Percentiles rank a stretch among this genome's conserved stretches.
These are phyloP conservation scores for Anolis carolinensis DNA, from an alignment of 2,113 vertebrate species.

Conservation along the genomic window DNA sequence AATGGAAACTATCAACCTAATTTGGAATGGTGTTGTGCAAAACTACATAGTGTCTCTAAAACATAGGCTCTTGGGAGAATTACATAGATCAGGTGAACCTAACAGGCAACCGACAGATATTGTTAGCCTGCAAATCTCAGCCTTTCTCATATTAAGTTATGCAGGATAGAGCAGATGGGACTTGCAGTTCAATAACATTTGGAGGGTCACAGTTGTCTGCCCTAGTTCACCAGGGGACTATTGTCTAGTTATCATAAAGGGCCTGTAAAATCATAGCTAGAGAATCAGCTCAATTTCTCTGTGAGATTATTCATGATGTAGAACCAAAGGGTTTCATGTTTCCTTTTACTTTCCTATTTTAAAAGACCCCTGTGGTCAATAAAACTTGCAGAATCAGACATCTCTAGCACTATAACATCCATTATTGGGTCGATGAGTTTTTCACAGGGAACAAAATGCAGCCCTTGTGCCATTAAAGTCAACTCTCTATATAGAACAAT, in stretches of 20 bases:
- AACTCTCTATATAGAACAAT: conserved; percentile 11
- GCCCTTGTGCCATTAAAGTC: conserved; percentile 48
- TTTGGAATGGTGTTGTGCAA: neutral
- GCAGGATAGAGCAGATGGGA: too few relatives aligned
- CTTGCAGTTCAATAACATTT: too few relatives aligned
- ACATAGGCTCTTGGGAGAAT: neutral
- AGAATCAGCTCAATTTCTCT: neutral
- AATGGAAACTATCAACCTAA: too few relatives aligned
- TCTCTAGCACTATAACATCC: conserved; percentile 54
- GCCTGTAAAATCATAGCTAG: neutral
- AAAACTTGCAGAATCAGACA: conserved; percentile 46
- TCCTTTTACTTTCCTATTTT: neutral
- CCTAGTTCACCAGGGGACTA: too few relatives aligned
- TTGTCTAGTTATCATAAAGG: neutral
- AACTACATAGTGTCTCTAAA: neutral
- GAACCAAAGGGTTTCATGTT: neutral
- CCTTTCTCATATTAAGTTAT: too few relatives aligned
- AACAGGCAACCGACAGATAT: neutral
- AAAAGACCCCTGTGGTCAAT: conserved; percentile 43
- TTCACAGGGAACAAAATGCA: conserved; percentile 44
- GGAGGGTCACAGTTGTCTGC: too few relatives aligned
- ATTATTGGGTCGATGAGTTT: conserved; percentile 58
- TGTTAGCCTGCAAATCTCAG: neutral
- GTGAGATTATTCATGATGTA: neutral
- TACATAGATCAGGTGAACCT: too few relatives aligned